A percentile compares a stretch with the other conserved stretches of the same genome.
These are phyloP conservation scores for Lucilia sericata DNA, from an alignment of 1,140 invertebrate genomes.

Conservation along the genomic window DNA sequence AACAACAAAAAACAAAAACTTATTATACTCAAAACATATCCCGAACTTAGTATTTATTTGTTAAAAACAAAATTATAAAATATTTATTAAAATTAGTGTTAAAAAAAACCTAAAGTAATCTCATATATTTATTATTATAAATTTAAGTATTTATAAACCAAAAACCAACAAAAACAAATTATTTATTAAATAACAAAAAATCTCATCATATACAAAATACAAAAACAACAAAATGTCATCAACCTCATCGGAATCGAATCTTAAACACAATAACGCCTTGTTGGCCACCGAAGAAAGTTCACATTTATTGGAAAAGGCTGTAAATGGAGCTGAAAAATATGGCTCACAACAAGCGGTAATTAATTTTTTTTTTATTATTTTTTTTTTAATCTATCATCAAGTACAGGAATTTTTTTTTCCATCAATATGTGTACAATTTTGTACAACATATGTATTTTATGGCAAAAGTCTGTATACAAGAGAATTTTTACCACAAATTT, in stretches of 20 bases:
- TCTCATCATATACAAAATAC: constrained; percentile 20
- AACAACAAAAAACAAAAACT: not conserved
- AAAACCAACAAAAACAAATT: constrained; percentile 37
- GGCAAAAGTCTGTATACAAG: too few species aligned
- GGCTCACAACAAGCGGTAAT: constrained; percentile 64
- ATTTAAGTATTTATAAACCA: constrained; percentile 1
- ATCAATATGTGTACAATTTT: too few species aligned
- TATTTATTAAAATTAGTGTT: not conserved
- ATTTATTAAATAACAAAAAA: not conserved
- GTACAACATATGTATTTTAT: too few species aligned
- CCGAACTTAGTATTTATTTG: constrained; percentile 1
- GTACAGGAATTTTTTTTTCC: too few species aligned
- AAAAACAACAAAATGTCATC: constrained; percentile 55
- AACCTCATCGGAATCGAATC: constrained; percentile 51
- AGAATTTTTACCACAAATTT: too few species aligned
- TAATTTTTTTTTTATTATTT: not conserved
- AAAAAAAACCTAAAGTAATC: constrained; percentile 15
- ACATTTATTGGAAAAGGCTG: constrained; percentile 62
- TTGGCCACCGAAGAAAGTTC: constrained; percentile 62
- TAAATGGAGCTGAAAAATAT: constrained; percentile 61
- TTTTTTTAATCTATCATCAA: not conserved
- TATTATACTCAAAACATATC: constrained; percentile 14
- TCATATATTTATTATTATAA: not conserved
- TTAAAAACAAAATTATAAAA: not conserved
- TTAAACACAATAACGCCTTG: constrained; percentile 30